Base-by-base conservation (phyloP, 2,113 vertebrate species). In the Elephantulus edwardii region DNA sequence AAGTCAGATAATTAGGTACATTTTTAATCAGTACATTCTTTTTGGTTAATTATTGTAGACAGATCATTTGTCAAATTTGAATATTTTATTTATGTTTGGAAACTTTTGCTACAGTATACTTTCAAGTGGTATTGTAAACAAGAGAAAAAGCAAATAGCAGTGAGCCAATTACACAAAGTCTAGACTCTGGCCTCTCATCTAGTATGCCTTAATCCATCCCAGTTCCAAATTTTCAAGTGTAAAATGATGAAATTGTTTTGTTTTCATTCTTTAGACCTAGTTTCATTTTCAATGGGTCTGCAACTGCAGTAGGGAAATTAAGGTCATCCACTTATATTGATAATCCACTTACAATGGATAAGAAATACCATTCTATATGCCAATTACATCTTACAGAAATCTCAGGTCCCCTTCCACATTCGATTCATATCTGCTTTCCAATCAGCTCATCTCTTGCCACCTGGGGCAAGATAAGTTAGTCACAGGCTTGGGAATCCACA, bases 11-110 rank as follows among this genome's bases (percentile, higher is more conserved):
- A 58, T 68, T 76, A 90, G 40, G 24, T 83, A 24, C 86, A 38
- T 77, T 81, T 91, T n/a, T 89, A 58, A 2, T 81, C 35, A 83
- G 74, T 24, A 30, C 78, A 24, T 87, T 28, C 80, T 90, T 76
- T 56, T 20, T 81, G 58, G n/a, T 40, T 87, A 64, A 68, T 86
- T 70, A 54, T 54, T 70, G 83, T 58, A 87, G 56, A 24, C 17
- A 83, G 48, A 17, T 38, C 33, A 60, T 62, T 78, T 20, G 35
- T 91, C 86, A 86, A 68, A 82, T 68, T 83, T 89, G 38, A 86
- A 30, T 33, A 86, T 42, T 86, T 14, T 54, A 76, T 68, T 35
- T 83, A 74, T 75, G 16, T 46, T 10, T 87, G 66, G 24, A 84
- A 83, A 84, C 50, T 33, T 84, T 24, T 85, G 30, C 46, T 40